These are phyloP conservation scores for Sebastes paucispinis DNA, from an alignment of 2,797 vertebrate species.

Conservation along the genomic window DNA sequence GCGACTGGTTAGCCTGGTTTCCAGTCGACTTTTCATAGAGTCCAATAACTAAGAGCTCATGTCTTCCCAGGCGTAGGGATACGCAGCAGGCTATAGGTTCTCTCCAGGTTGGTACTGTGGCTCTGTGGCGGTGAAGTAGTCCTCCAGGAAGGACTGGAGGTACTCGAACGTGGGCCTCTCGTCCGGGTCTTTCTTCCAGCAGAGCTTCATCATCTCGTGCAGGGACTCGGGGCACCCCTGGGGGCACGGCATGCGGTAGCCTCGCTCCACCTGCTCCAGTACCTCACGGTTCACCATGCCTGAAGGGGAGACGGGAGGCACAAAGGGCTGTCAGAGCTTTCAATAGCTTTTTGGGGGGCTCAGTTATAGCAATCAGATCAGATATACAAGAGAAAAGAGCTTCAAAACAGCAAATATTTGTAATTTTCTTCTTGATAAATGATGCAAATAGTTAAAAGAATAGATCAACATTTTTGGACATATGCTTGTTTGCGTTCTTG, in stretches of 20 bases:
- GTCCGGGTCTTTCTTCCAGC: constrained; percentile 97
- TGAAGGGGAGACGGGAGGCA: constrained; percentile 52
- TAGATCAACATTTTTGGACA: not conserved
- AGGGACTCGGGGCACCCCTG: constrained; percentile 95
- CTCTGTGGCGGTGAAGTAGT: constrained; percentile 97
- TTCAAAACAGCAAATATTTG: not conserved
- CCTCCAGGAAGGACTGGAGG: constrained; percentile 96
- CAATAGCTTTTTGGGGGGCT: fast-evolving
- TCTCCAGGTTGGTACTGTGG: constrained; percentile 97
- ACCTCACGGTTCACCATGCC: constrained; percentile 98
- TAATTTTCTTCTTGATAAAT: not conserved
- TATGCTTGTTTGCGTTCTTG: not conserved
- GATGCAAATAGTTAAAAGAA: not conserved
- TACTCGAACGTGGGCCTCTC: constrained; percentile 97
- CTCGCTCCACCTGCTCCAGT: constrained; percentile 94
- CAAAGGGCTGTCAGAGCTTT: not conserved
- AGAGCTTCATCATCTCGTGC: constrained; percentile 95
- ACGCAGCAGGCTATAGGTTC: constrained; percentile 86
- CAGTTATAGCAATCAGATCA: no score
- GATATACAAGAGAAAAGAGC: not conserved
- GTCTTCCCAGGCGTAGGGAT: constrained; percentile 12
- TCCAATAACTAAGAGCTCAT: constrained; percentile 60
- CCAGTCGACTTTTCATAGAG: constrained; percentile 80
- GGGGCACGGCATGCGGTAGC: constrained; percentile 95
- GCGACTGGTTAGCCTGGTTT: constrained; percentile 80